Percentiles rank a stretch among this genome's conserved stretches.
Conservation (phyloP, 2,113 vertebrate species). For the Plestiodon gilberti region DNA sequence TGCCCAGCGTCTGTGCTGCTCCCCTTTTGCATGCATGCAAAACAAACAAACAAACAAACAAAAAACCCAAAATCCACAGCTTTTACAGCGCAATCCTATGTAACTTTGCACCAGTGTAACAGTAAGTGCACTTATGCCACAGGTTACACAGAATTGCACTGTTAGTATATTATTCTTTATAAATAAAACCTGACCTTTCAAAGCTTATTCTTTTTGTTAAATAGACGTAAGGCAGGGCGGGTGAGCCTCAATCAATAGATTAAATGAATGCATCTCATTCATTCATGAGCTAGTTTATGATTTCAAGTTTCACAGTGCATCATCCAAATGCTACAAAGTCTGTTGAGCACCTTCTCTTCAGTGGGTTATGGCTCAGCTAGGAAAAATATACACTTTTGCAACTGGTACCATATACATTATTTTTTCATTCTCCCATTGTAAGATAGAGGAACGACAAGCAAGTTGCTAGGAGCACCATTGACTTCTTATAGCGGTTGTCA, state of each 20-base stretch:
- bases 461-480: background rate
- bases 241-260: conserved; percentile 9
- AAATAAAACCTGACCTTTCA: conserved; percentile 56
- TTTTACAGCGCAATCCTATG: too few relatives aligned
- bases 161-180: conserved; percentile 21
- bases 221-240: conserved; percentile 13
- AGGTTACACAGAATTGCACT: too few relatives aligned
- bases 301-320: background rate
- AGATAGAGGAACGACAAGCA: rapidly evolving
- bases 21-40: conserved; percentile 50
- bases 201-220: conserved; percentile 21
- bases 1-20: conserved; percentile 39
- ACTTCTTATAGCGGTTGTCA: background rate
- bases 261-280: background rate
- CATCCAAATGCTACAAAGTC: background rate
- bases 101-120: too few relatives aligned
- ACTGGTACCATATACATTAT: background rate
- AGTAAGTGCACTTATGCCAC: too few relatives aligned
- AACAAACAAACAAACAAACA: too few relatives aligned
- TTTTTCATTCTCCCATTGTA: background rate
- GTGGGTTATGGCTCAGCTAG: background rate
- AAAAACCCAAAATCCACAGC: background rate
- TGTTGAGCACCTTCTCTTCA: conserved; percentile 18
- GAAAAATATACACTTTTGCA: background rate
- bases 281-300: conserved; percentile 20